Evolutionary conservation across 2,888 invertebrate species (phyloP).

Genomic region (Oxytorus armatus): DNA sequence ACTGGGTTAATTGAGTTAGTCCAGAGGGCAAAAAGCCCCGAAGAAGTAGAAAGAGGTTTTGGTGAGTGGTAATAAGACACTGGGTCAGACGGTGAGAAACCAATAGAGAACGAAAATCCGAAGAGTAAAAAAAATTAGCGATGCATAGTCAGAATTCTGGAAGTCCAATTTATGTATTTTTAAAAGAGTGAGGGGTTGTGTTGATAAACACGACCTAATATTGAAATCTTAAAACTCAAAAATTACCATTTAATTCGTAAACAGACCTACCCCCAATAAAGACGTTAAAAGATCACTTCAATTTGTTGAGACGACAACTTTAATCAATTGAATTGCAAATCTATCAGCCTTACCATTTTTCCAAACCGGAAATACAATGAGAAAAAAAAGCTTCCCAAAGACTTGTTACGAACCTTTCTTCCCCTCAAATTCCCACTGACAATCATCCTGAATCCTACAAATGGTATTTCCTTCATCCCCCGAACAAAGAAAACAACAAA

Average conservation of each 20-base stretch:
- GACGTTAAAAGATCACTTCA: no score
- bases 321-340: no score
- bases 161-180: neutral
- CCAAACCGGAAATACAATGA: no score
- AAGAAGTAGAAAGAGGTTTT: conserved; percentile 42
- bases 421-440: neutral
- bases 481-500: conserved; percentile 1
- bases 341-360: no score
- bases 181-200: no score
- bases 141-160: conserved; percentile 2
- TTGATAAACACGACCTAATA: no score
- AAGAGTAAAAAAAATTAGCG: conserved; percentile 1
- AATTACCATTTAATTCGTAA: neutral
- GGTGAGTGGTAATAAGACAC: conserved; percentile 47
- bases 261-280: neutral
- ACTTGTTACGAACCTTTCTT: neutral
- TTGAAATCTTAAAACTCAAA: neutral
- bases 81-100: conserved; percentile 60
- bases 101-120: conserved; percentile 49
- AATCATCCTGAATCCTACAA: neutral
- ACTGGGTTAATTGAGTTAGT: conserved; percentile 64
- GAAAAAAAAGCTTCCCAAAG: neutral
- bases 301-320: no score
- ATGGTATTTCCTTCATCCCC: neutral
- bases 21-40: conserved; percentile 49